A percentile compares a stretch with the other conserved stretches of the same genome.
Evolutionary conservation across 2,113 vertebrate species (phyloP).

Genomic region (Terrapene triunguis): DNA sequence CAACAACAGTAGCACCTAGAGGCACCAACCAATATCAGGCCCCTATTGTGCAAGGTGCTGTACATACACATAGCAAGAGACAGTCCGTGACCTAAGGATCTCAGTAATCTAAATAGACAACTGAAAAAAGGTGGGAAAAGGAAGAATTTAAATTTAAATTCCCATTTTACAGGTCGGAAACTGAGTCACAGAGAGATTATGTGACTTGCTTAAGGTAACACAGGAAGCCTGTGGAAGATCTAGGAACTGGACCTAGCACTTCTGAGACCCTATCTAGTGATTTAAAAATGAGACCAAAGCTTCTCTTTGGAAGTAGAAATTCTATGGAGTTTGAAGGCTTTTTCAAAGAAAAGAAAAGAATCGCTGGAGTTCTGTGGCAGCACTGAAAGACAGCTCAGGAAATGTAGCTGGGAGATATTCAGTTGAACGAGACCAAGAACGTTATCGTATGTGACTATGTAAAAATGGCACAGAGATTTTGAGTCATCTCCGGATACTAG

Average conservation of each 20-base stretch:
- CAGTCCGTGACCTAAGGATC: neutral
- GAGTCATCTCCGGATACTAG: fast-evolving
- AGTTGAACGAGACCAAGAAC: neutral
- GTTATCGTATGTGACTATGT: neutral
- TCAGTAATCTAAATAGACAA: neutral
- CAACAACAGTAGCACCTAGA: neutral
- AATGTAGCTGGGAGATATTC: neutral
- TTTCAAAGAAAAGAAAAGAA: neutral
- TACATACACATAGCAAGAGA: neutral
- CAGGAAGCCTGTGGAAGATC: neutral
- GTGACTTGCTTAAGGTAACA: neutral
- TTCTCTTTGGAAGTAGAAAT: neutral
- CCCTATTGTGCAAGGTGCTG: neutral
- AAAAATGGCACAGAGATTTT: neutral
- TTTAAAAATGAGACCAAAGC: neutral
- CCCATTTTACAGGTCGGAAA: neutral
- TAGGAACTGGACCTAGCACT: neutral
- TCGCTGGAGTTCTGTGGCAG: neutral
- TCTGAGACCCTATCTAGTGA: neutral
- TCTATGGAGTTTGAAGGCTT: neutral
- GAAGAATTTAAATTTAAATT: too few species aligned
- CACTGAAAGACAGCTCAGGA: neutral
- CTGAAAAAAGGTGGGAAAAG: neutral
- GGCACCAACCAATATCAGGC: neutral
- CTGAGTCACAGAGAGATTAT: neutral